These are phyloP conservation scores for Agrochola lychnidis DNA, from an alignment of 2,888 invertebrate species.

Conservation along the genomic window DNA sequence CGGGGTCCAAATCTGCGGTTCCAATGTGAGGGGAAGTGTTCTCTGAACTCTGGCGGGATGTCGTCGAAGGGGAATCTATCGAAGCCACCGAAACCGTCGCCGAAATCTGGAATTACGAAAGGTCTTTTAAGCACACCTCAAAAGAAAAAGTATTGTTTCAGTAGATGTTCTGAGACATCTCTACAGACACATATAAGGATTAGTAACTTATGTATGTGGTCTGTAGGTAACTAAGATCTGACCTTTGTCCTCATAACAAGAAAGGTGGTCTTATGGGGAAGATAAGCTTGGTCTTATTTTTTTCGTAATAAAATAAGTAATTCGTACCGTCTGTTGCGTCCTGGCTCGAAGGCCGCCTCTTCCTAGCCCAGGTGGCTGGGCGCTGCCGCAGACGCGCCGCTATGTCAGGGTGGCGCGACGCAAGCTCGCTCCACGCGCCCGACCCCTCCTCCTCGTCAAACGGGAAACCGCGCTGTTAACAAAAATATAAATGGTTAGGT, in stretches of 20 bases:
- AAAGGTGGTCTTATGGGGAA: neutral
- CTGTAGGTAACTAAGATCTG: constrained; percentile 35
- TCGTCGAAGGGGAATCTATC: constrained; percentile 90
- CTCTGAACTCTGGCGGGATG: constrained; percentile 88
- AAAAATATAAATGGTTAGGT: constrained; percentile 48
- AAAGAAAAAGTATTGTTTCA: constrained; percentile 65
- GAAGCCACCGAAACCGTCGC: constrained; percentile 87
- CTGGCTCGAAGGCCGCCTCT: constrained; percentile 86
- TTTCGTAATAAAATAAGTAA: neutral
- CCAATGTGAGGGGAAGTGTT: constrained; percentile 87
- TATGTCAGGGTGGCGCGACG: constrained; percentile 94
- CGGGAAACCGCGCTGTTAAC: constrained; percentile 92
- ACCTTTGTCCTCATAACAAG: constrained; percentile 8
- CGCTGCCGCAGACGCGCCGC: constrained; percentile 92
- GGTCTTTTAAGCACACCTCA: constrained; percentile 74
- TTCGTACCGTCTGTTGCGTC: constrained; percentile 84
- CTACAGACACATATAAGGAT: constrained; percentile 24
- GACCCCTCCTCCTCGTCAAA: constrained; percentile 92
- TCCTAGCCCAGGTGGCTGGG: constrained; percentile 88
- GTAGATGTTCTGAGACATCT: constrained; percentile 26
- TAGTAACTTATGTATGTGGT: constrained; percentile 7
- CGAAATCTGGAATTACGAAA: constrained; percentile 86
- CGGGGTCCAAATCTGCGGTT: constrained; percentile 82
- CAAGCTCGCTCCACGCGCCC: constrained; percentile 92
- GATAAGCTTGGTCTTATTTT: neutral